Conservation (phyloP, 2,888 invertebrate species). For the Agrochola circellaris region DNA sequence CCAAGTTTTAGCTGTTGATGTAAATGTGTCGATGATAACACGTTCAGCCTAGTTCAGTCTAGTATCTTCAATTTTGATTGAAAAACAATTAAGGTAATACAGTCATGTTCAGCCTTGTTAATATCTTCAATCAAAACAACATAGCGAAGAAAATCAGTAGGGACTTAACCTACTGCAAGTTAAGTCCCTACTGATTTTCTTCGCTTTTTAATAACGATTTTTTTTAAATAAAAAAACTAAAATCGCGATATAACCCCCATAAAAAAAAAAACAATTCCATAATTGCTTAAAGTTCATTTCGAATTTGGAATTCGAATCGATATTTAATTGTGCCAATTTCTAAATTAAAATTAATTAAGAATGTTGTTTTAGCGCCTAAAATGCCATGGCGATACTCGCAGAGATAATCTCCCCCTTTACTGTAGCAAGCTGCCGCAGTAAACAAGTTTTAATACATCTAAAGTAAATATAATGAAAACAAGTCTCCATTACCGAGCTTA, state of each 20-base stretch:
- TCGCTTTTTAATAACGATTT: too few relatives aligned
- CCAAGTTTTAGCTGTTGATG: neutral
- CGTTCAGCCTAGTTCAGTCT: too few relatives aligned
- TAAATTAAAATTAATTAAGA: slow-evolving; percentile 22
- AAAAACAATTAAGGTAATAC: too few relatives aligned
- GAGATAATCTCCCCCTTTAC: slow-evolving; percentile 18
- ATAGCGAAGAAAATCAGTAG: too few relatives aligned
- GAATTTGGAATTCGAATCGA: slow-evolving; percentile 11
- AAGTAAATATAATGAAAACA: slow-evolving; percentile 51
- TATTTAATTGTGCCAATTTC: slow-evolving; percentile 15
- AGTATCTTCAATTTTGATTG: too few relatives aligned
- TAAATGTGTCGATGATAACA: too few relatives aligned
- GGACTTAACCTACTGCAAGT: too few relatives aligned
- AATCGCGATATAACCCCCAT: too few relatives aligned
- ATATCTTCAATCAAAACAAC: neutral
- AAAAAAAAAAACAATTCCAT: neutral
- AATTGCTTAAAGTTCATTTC: neutral
- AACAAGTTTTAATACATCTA: slow-evolving; percentile 45
- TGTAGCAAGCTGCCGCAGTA: slow-evolving; percentile 4
- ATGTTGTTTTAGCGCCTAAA: slow-evolving; percentile 17
- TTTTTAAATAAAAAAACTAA: too few relatives aligned
- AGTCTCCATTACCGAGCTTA: slow-evolving; percentile 48
- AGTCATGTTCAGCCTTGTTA: too few relatives aligned
- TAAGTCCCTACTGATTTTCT: neutral
- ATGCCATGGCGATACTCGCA: neutral